These are phyloP conservation scores for Monopis laevigella DNA, from an alignment of 2,888 invertebrate species.

Conservation along the genomic window DNA sequence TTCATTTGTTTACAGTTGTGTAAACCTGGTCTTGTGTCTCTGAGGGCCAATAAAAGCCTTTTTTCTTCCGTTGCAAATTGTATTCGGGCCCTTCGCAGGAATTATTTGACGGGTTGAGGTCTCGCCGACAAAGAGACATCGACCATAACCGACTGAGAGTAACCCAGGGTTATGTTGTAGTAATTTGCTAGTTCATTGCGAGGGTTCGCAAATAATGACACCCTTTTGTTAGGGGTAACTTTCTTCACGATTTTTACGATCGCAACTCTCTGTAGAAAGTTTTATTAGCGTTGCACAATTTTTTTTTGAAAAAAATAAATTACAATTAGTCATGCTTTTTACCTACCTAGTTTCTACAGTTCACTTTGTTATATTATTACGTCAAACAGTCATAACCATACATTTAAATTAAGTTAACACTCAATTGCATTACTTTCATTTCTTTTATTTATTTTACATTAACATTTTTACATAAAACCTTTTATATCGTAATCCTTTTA, in stretches of 20 bases:
- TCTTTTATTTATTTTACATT: too few relatives aligned
- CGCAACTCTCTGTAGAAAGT: constrained; percentile 30
- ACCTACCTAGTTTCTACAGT: too few relatives aligned
- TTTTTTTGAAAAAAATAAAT: background rate
- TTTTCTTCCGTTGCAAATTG: constrained; percentile 1
- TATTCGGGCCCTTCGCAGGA: constrained; percentile 4
- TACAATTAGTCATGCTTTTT: too few relatives aligned
- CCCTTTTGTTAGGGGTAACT: constrained; percentile 36
- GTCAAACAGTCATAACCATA: too few relatives aligned
- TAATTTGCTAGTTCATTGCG: constrained; percentile 49
- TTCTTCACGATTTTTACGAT: constrained; percentile 33
- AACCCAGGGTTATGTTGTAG: constrained; percentile 31
- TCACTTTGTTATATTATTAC: too few relatives aligned
- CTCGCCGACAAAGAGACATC: constrained; percentile 6
- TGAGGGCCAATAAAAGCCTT: constrained; percentile 1
- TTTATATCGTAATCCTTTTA: too few relatives aligned
- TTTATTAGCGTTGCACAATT: constrained; percentile 15
- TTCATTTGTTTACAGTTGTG: constrained; percentile 9
- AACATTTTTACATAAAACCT: too few relatives aligned
- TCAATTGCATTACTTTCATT: too few relatives aligned
- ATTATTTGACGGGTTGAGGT: constrained; percentile 10
- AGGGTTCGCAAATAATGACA: constrained; percentile 48
- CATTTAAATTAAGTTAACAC: too few relatives aligned
- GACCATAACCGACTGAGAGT: constrained; percentile 33
- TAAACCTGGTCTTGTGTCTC: background rate